phyloP scores from a whole-genome alignment of 2,888 invertebrate genomes.

The Lithosia quadra region DNA sequence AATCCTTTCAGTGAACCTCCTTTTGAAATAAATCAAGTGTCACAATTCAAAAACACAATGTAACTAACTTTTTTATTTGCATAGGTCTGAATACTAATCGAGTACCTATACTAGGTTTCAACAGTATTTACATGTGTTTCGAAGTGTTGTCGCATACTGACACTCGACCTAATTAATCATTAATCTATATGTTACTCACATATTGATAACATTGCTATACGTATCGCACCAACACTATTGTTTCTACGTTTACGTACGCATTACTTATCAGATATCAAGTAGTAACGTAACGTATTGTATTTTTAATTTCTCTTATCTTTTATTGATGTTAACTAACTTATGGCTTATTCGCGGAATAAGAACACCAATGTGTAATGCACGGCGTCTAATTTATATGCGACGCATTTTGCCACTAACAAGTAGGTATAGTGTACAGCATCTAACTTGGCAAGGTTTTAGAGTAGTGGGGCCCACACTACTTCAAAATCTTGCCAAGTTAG shows the following conservation, averaged over 20 bases:
- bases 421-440: no score
- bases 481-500: no score
- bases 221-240: slow-evolving; percentile 60
- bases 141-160: slow-evolving; percentile 48
- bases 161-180: slow-evolving; percentile 78
- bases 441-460: no score
- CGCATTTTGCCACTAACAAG: no score
- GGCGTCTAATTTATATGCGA: no score
- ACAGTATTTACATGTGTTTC: slow-evolving; percentile 55
- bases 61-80: no score
- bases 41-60: no score
- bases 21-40: no score
- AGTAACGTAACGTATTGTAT: slow-evolving; percentile 6
- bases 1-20: no score
- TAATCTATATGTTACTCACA: slow-evolving; percentile 74
- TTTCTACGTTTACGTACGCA: slow-evolving; percentile 62
- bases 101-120: slow-evolving; percentile 33
- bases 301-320: slow-evolving; percentile 7
- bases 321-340: neutral
- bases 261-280: slow-evolving; percentile 56
- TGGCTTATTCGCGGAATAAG: neutral
- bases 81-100: neutral
- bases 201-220: slow-evolving; percentile 69
- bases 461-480: no score
- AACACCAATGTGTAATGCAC: no score